phyloP scores from a whole-genome alignment of 2,888 invertebrate genomes.

The Pterobdella sp. region DNA sequence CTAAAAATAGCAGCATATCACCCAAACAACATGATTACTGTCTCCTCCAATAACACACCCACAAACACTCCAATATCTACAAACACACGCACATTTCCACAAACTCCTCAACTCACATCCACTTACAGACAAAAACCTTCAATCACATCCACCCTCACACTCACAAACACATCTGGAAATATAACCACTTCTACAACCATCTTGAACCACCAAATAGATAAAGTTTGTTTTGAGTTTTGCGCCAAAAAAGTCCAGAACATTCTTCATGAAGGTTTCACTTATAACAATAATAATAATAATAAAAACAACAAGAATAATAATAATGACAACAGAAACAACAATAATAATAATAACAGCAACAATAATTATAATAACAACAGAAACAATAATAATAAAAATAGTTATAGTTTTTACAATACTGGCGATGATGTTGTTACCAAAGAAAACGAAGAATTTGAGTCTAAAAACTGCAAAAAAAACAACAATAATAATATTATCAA shows the following conservation, averaged over 20 bases:
- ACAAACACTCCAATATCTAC: too few species aligned
- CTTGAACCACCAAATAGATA: too few species aligned
- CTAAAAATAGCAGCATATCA: neutral
- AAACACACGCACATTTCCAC: too few species aligned
- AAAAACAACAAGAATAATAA: neutral
- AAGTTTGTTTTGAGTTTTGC: too few species aligned
- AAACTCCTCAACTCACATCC: slow-evolving; percentile 86
- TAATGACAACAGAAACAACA: neutral
- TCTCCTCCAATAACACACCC: neutral
- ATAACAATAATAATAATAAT: neutral
- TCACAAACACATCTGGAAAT: neutral
- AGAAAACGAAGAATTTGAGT: neutral
- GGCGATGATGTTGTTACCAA: neutral
- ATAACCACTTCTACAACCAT: neutral
- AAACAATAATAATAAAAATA: neutral
- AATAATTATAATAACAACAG: neutral
- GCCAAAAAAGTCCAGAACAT: too few species aligned
- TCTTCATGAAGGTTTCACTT: neutral
- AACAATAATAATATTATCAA: neutral
- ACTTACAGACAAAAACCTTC: slow-evolving; percentile 59
- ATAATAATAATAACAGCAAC: neutral
- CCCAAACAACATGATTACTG: neutral
- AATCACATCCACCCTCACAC: neutral
- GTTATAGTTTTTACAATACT: neutral
- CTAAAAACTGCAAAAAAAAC: neutral